A percentile compares a stretch with the other conserved stretches of the same genome.
These are phyloP conservation scores for Drosophila conformis DNA, from an alignment of 2,888 invertebrate genomes.

Conservation along the genomic window DNA sequence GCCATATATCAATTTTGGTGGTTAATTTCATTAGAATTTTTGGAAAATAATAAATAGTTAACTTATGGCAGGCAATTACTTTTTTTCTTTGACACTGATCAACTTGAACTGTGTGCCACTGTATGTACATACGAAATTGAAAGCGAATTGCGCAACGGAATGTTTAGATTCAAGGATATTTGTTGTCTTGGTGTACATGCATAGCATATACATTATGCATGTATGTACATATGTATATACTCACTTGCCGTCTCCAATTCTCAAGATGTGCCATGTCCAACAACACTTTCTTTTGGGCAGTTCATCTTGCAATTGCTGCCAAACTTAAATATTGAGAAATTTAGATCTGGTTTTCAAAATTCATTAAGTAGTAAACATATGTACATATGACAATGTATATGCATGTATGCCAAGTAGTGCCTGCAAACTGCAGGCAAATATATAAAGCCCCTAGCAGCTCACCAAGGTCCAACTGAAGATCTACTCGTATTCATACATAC, in stretches of 20 bases:
- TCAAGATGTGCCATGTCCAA: slow-evolving; percentile 5
- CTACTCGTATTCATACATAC: slow-evolving; percentile 3
- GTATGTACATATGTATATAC: neutral
- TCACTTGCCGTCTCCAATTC: slow-evolving; percentile 8
- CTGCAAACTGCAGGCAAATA: neutral
- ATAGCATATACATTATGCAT: slow-evolving; percentile 1
- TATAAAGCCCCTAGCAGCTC: slow-evolving; percentile 37
- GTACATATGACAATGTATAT: slow-evolving; percentile 1
- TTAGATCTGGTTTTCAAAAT: slow-evolving; percentile 58
- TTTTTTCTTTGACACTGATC: too few relatives aligned
- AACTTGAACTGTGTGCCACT: too few relatives aligned
- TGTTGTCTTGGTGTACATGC: neutral
- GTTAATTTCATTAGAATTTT: too few relatives aligned
- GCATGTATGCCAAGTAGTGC: slow-evolving; percentile 4
- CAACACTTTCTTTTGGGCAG: neutral
- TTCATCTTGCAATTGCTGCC: slow-evolving; percentile 16
- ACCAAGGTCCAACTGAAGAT: slow-evolving; percentile 47
- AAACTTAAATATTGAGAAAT: slow-evolving; percentile 49
- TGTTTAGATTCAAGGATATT: neutral
- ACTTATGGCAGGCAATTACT: too few relatives aligned
- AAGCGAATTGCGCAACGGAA: neutral
- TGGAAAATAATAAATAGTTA: too few relatives aligned
- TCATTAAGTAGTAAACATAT: slow-evolving; percentile 47
- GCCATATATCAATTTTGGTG: too few relatives aligned
- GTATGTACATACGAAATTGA: neutral